Evolutionary conservation across 64 coral and sea anemone genomes (phyloP), one percentile per base, ranked within the genome.

Genomic region (Exaiptasia diaphana): DNA sequence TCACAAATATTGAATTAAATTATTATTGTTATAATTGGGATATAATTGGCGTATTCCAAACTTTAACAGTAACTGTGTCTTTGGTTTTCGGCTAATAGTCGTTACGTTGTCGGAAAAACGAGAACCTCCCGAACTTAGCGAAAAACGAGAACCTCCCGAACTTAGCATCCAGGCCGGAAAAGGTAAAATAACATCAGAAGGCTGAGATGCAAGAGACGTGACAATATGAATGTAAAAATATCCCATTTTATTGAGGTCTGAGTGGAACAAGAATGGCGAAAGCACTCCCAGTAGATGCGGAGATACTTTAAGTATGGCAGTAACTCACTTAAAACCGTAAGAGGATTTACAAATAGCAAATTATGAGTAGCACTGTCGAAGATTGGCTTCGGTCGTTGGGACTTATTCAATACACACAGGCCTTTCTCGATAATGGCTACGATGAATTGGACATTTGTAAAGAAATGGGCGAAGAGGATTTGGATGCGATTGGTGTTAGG

Each of bases 381-480:
- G 95, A 99, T 53, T 99, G 95, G 95, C 86, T 99, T 45, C 89
- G 95, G 32, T 99, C 95, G 4, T 62, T 99, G 5, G 95, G 95
- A 21, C 71, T 99, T 15, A 87, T 99, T 29, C 73, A 83, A 73
- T 99, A 99, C 50, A 91, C 89, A 4, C 85, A 99, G 41, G 90
- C 84, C 20, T 99, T 99, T 23, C 73, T 99, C 7, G 95, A 99
- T 44, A 99, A 99, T 80, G 95, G 95, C 68, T 99, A 99, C 38
- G 95, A 99, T 53, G 95, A 99, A 38, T 77, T 99, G 45, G 90
- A 99, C 53, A 99, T 99, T 36, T 99, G 95, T 71, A 99, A 99
- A 67, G 90, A 99, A 57, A 99, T 99, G 10, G 95, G 95, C 26
- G 86, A 89, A 18, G 95, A 99, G 11, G 95, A 99, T 68, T 88